Percentiles rank a stretch among this genome's conserved stretches.
Conservation (phyloP, 2,797 vertebrate genomes). For the Sphaeramia orbicularis region DNA sequence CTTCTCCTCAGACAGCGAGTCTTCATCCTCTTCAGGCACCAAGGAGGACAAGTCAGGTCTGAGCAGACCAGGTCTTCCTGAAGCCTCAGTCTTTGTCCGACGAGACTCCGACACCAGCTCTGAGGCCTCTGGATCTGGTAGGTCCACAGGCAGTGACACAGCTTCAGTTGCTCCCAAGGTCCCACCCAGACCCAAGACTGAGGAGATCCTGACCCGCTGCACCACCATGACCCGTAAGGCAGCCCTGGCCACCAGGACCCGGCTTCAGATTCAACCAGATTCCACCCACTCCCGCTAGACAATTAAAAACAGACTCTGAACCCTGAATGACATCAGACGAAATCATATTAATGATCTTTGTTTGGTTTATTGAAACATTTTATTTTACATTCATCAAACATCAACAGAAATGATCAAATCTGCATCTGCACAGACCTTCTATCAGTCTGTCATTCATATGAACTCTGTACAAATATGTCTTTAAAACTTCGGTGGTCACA, state of each 20-base stretch:
- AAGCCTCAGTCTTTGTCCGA: too few species aligned
- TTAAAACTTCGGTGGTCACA: conserved; percentile 1
- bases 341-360: neutral
- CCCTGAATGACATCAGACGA: neutral
- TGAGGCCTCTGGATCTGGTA: too few species aligned
- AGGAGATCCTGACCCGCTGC: conserved; percentile 89
- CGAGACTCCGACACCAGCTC: too few species aligned
- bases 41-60: conserved; percentile 19
- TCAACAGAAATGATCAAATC: neutral
- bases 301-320: fast-evolving
- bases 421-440: neutral
- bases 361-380: neutral
- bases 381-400: neutral
- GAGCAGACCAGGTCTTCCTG: too few species aligned
- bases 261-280: conserved; percentile 17
- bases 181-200: conserved; percentile 82
- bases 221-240: conserved; percentile 89
- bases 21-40: neutral
- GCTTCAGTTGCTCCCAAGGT: conserved; percentile 73
- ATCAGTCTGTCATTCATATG: neutral
- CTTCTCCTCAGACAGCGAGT: conserved; percentile 39
- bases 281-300: conserved; percentile 34
- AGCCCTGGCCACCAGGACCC: conserved; percentile 58
- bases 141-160: too few species aligned
- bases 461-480: neutral